phyloP scores from a whole-genome alignment of 2,113 vertebrate genomes.

The Cephalopterus ornatus region DNA sequence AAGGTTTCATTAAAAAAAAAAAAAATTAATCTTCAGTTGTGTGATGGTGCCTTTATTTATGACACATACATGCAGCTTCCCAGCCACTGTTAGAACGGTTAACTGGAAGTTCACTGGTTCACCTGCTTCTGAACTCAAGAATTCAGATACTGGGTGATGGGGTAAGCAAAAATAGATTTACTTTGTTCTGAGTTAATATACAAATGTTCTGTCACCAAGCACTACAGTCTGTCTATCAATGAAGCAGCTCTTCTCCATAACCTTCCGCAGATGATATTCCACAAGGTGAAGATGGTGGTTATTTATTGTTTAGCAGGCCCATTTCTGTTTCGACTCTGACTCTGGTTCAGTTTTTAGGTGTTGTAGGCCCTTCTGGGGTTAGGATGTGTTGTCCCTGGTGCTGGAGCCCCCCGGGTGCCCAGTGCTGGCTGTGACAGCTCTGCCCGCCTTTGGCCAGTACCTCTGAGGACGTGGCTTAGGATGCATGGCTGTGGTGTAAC shows the following conservation, averaged over 20 bases:
- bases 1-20: slow-evolving; percentile 45
- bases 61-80: neutral
- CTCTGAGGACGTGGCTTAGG: accelerated
- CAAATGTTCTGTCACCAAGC: neutral
- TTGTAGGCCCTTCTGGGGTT: too few species aligned
- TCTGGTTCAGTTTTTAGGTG: neutral
- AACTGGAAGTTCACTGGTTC: neutral
- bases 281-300: neutral
- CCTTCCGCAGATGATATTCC: neutral
- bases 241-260: neutral
- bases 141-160: neutral
- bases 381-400: accelerated
- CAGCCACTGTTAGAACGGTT: neutral
- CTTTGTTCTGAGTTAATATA: neutral
- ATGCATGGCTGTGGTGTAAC: accelerated
- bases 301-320: neutral
- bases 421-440: neutral
- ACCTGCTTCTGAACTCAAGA: neutral
- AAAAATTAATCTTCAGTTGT: neutral
- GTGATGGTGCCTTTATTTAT: neutral
- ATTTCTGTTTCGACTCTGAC: neutral
- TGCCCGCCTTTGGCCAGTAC: accelerated
- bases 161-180: neutral
- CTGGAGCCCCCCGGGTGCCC: neutral
- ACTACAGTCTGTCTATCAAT: neutral